Conservation (phyloP, 1,140 invertebrate genomes). For the Temnothorax longispinosus region DNA sequence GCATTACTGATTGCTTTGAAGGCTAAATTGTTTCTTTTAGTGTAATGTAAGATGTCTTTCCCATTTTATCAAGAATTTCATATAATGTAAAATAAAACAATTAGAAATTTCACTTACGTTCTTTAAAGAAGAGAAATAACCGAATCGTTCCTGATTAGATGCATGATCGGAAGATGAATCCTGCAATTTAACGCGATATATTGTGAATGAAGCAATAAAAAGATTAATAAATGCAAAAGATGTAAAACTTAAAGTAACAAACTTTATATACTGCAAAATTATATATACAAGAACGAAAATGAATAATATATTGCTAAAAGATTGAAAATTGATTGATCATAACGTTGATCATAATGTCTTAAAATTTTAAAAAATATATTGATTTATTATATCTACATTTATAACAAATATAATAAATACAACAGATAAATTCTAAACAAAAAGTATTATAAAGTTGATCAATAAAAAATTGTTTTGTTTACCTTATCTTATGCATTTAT, state of each 20-base stretch:
- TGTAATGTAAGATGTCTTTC: background rate
- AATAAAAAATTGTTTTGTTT: background rate
- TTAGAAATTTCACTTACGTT: slow-evolving; percentile 80
- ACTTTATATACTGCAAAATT: background rate
- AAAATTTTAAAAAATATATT: background rate
- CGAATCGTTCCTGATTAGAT: slow-evolving; percentile 84
- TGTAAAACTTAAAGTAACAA: background rate
- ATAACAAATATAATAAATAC: background rate
- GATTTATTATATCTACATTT: background rate
- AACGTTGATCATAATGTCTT: background rate
- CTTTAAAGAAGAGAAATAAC: slow-evolving; percentile 84
- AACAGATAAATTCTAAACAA: background rate
- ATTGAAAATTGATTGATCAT: slow-evolving; percentile 2
- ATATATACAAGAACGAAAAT: background rate
- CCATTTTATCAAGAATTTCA: background rate
- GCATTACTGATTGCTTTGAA: background rate
- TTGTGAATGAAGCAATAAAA: slow-evolving; percentile 45
- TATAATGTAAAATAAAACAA: background rate
- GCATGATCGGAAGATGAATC: slow-evolving; percentile 84
- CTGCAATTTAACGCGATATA: slow-evolving; percentile 70
- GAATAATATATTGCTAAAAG: background rate
- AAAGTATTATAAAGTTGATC: background rate
- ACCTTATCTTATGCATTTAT: background rate
- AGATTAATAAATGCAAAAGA: background rate
- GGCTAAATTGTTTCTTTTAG: background rate